Percentiles rank a stretch among this genome's conserved stretches.
Conservation (phyloP, 2,888 invertebrate species). For the Abrostola triplasia region DNA sequence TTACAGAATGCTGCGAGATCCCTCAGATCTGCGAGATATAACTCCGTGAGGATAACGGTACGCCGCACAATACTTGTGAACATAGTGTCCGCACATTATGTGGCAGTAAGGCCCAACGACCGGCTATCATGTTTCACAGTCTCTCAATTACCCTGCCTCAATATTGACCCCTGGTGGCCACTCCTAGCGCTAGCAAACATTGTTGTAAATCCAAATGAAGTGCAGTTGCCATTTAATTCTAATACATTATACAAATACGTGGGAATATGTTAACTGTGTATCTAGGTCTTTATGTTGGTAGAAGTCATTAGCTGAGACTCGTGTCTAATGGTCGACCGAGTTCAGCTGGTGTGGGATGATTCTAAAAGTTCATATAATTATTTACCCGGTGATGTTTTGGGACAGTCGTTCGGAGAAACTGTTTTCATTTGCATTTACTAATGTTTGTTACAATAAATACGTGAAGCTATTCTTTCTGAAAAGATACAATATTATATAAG, state of each 20-base stretch:
- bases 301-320: constrained; percentile 5
- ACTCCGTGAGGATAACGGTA: constrained; percentile 48
- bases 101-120: constrained; percentile 28
- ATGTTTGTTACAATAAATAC: constrained; percentile 25
- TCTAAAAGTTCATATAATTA: constrained; percentile 39
- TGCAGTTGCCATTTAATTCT: constrained; percentile 13
- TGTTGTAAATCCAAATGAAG: constrained; percentile 22
- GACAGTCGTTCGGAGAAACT: constrained; percentile 27
- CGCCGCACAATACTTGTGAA: constrained; percentile 20
- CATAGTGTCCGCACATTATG: constrained; percentile 43
- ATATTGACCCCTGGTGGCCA: constrained; percentile 41
- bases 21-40: constrained; percentile 44
- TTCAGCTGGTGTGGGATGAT: constrained; percentile 43
- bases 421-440: constrained; percentile 24
- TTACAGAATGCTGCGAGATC: constrained; percentile 30
- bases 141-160: constrained; percentile 44
- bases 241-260: constrained; percentile 28
- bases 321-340: constrained; percentile 29
- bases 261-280: constrained; percentile 29
- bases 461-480: constrained; percentile 2
- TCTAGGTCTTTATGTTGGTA: constrained; percentile 11
- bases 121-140: constrained; percentile 48
- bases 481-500: no score
- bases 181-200: constrained; percentile 13
- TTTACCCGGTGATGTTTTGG: constrained; percentile 35